Percentiles rank a stretch among this genome's conserved stretches.
Conservation (phyloP, 2,113 vertebrate species). For the Apteryx owenii region DNA sequence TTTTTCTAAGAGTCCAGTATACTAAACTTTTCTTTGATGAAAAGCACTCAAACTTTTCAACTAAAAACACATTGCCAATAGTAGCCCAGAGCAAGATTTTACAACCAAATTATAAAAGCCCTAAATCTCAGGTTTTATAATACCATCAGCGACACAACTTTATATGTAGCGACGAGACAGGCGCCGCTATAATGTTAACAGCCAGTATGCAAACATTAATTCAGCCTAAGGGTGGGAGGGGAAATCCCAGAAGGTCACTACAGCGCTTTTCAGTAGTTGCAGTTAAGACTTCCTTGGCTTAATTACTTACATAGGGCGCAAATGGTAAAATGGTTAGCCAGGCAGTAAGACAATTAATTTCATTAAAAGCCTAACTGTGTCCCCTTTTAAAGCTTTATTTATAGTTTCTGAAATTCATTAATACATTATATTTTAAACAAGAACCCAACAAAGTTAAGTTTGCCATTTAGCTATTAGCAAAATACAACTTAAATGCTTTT, state of each 20-base stretch:
- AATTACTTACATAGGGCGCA: neutral
- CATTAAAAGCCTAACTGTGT: neutral
- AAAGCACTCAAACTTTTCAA: neutral
- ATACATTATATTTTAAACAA: neutral
- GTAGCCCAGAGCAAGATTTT: slow-evolving; percentile 44
- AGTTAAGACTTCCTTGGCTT: neutral
- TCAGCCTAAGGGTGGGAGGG: neutral
- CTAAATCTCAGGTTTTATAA: slow-evolving; percentile 60
- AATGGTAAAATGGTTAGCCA: neutral
- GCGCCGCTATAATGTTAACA: slow-evolving; percentile 64
- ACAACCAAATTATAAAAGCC: slow-evolving; percentile 48
- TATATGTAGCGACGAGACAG: neutral
- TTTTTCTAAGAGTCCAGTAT: neutral
- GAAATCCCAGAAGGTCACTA: neutral
- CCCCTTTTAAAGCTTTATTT: neutral
- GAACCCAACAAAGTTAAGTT: neutral
- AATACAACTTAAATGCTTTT: neutral
- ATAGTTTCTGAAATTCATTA: neutral
- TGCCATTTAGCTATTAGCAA: neutral
- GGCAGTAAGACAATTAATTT: neutral
- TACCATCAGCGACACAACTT: slow-evolving; percentile 38
- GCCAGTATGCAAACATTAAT: slow-evolving; percentile 40
- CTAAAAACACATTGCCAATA: neutral
- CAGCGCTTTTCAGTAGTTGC: neutral
- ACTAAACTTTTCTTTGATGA: neutral